Evolutionary conservation across 2,888 invertebrate genomes (phyloP), one percentile per base, ranked within the genome.

Genomic region (Temnothorax unifasciatus): DNA sequence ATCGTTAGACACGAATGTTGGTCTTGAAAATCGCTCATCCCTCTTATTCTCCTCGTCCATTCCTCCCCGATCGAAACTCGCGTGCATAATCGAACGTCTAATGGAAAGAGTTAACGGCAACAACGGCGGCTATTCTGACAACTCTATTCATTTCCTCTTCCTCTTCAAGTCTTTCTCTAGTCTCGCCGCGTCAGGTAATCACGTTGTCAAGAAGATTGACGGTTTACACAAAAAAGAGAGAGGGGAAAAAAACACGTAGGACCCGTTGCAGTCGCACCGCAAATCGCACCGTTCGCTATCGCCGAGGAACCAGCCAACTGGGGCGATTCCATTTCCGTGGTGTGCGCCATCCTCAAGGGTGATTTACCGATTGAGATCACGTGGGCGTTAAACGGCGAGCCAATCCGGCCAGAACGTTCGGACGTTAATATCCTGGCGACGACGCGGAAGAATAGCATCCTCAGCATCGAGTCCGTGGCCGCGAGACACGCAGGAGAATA

Each of bases 241-340:
- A 54, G 64, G n/a, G 44, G 73, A 8, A 13, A n/a, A 50, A 82
- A 64, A 66, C 38, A 57, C 57, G 21, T 69, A 63, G 38, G 50
- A 66, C n/a, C 64, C 84, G 66, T 88, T 90, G 9, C 94, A 97
- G 97, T 97, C 93, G 95, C 96, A 90, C 97, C 97, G 85, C 96
- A 97, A 96, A 97, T 97, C 90, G 96, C 96, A 91, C 96, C 97
- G 61, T 97, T 97, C 94, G 96, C 96, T 92, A 97, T 97, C 92
- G 97, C 97, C 87, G 97, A 97, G 75, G 97, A 97, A 90, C 96
- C 97, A 86, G 96, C 97, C 63, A 97, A 97, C 93, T 97, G 97
- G 89, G 98, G 97, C 47, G 97, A 98, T 86, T 96, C 97, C 84
- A 97, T 97, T 83, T 97, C 97, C 87, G 96, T 97, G 3, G 96